Base-by-base conservation (phyloP, 2,888 invertebrate genomes). In the Ariolimax columbianus region DNA sequence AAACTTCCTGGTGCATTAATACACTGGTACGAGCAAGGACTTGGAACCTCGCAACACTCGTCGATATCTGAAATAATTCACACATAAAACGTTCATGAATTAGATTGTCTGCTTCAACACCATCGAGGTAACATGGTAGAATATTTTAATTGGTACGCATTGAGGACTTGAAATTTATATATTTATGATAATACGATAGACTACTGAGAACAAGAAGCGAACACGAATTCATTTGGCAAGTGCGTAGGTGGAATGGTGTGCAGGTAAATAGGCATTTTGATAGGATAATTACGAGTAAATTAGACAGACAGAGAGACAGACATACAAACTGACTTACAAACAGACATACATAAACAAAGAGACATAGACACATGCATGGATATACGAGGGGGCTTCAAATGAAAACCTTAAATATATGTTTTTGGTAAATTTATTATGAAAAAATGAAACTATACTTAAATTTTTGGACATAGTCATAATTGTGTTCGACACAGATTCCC, bases 1-100 rank as follows among this genome's bases (percentile, higher is more conserved):
- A 87, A 91, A 26, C 89, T 88, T 40, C 92, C 92, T 0, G 87
- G 89, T 9, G 86, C 86, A 82, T 92, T 92, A 77, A 90, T 89
- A 86, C 92, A 92, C 17, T 86, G 83, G 14, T 89, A 90, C 7
- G 89, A 87, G 83, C 92, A 92, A 4, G 80, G 77, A 19, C 86
- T 86, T 63, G 70, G 78, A 19, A 75, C 73, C 11, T 72, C 63
- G 19, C 30, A 36, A 86, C 92, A 92, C 79, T 92, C 92, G 82
- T 92, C 88, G 30, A 90, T 79, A 86, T 92, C 92, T 91, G 84
- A 1, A 66, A 66, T 14, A 33, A 66, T 30, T 17, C 19, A 33
- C 7, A 66, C 0, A 30, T 33, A 66, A 66, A 7, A 30, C 19
- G 33, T 33, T 66, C 17, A 1, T 33, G 33, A 17, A 14, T 66